Evolutionary conservation across 2,797 vertebrate species (phyloP), one percentile per base, ranked within the genome.

Genomic region (Anguilla megastoma): DNA sequence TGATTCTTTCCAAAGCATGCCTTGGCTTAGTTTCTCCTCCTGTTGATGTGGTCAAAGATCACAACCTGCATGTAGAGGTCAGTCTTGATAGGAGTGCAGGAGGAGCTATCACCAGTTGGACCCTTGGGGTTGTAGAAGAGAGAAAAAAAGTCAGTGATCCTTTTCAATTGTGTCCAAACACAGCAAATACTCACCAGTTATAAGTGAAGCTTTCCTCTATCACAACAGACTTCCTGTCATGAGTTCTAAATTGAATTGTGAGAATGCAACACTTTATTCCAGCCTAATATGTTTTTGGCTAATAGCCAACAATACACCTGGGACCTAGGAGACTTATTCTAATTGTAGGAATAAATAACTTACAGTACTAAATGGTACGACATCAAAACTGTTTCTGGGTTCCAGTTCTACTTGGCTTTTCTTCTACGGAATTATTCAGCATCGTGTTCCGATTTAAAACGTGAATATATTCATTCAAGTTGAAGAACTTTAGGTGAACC

Each of bases 11-110:
- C 9, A 12, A 12, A 56, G 76, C 58, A 54, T 27, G 63, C 85
- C 60, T 85, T 56, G 76, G 63, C 3, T 91, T 88, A 95, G 45
- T 86, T 92, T 88, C 95, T 95, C 90, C 93, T 93, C 90, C 94
- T 91, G 89, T 94, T 90, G 71, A 94, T 60, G 41, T 95, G 95
- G 91, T 97, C 96, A 82, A 94, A 97, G 93, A 96, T 95, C 90
- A 96, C 96, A 86, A 92, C 95, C 41, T 97, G 96, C 63, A 92
- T 33, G 92, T 97, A 98, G 92, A 97, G 95, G 16, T 95, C 91
- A 0, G 97, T 97, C 90, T 94, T 92, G 21, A 98, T 89, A 27
- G 92, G 85, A 0, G 79, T 96, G 91, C 96, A 93, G 9, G 87
- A 93, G 2, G 95, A 97, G 94, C 95, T 94, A 85, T 97, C 96